Evolutionary conservation across 2,888 invertebrate genomes (phyloP).

Genomic region (Camptogramma bilineatum): DNA sequence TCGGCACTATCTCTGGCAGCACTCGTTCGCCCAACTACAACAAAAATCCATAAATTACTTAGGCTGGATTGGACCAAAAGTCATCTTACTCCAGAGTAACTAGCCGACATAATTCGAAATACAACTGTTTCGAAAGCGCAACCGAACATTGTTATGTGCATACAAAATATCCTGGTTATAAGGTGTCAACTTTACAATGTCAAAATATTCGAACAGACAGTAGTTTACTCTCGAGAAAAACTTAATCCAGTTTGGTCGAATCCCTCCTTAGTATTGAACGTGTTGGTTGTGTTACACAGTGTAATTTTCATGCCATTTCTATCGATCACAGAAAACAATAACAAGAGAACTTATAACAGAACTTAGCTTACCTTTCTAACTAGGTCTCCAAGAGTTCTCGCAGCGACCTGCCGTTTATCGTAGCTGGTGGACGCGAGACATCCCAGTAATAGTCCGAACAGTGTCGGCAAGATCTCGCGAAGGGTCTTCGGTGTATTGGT

Average conservation of each 20-base stretch:
- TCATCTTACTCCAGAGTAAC: too few relatives aligned
- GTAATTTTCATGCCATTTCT: background rate
- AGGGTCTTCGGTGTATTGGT: conserved; percentile 98
- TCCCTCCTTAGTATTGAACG: too few relatives aligned
- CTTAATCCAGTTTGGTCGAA: too few relatives aligned
- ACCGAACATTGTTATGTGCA: too few relatives aligned
- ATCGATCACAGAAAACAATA: background rate
- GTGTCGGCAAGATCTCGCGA: conserved; percentile 96
- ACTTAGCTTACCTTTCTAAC: conserved; percentile 90
- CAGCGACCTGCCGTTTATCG: conserved; percentile 98
- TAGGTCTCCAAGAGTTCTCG: conserved; percentile 97
- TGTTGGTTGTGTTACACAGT: too few relatives aligned
- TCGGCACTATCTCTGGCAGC: conserved; percentile 98
- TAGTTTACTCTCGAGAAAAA: too few relatives aligned
- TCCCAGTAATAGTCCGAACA: conserved; percentile 96
- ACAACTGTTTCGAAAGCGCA: too few relatives aligned
- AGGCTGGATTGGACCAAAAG: background rate
- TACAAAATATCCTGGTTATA: too few relatives aligned
- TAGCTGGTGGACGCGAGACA: conserved; percentile 98
- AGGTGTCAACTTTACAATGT: too few relatives aligned
- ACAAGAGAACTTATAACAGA: background rate
- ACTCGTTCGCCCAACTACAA: conserved; percentile 95
- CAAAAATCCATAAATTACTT: conserved; percentile 1
- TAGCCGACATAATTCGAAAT: too few relatives aligned
- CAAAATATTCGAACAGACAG: too few relatives aligned